Base-by-base conservation (phyloP, 2,888 invertebrate genomes). In the Vandiemenella viatica region DNA sequence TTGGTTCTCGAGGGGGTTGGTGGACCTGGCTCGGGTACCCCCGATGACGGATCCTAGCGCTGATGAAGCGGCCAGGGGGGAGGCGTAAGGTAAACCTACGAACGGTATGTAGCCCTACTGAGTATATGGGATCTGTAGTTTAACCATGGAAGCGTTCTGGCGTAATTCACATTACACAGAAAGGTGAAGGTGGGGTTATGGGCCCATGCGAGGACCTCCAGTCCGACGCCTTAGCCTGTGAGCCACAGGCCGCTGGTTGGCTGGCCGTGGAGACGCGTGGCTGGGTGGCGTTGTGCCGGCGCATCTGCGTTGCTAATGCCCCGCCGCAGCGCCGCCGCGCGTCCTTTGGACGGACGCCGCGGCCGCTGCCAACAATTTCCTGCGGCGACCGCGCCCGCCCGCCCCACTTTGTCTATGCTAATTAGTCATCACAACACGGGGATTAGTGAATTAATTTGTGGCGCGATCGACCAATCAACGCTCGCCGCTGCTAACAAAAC, bases 391-490 rank as follows among this genome's bases (percentile, higher is more conserved):
- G 32, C 32, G n/a, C 32, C 32, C 32, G 13, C 13, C 32, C 32
- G 32, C 32, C 46, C 48, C 49, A 51, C 53, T 53, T 46, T 53
- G 53, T 53, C 50, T 53, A 53, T 53, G 53, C 50, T 53, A 53
- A 53, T 53, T 50, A 50, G 50, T 45, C 53, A 53, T 53, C 50
- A 53, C 53, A 50, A 50, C 50, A 50, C 45, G 44, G 50, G 50
- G 50, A 53, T 53, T 53, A 53, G 50, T 48, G 50, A 50, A 53
- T 53, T 53, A 53, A 53, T 53, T 53, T 53, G 53, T 50, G 53
- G 50, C 21, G 45, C 50, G 45, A 46, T 51, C 51, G 49, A 42
- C 51, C 51, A 51, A 51, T 51, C 51, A 51, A 51, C 51, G 49
- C 42, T 40, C 49, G 23, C 51, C 51, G 44, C 51, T 45, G 41